These are phyloP conservation scores for Hipparchia semele DNA, from an alignment of 2,888 invertebrate species.

Conservation along the genomic window DNA sequence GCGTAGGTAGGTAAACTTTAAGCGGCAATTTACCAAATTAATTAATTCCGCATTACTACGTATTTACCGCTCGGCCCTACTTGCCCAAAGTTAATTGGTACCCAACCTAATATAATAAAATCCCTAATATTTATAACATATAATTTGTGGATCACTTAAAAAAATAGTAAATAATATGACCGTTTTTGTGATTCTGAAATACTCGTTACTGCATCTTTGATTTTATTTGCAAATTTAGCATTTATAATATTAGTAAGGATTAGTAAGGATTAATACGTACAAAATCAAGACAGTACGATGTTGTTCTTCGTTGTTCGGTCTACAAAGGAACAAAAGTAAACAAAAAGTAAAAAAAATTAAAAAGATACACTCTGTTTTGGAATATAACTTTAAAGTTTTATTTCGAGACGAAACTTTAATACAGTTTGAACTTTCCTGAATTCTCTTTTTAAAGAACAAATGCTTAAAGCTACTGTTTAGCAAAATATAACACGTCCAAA, in stretches of 20 bases:
- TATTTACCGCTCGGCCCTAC: slow-evolving; percentile 21
- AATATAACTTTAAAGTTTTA: slow-evolving; percentile 7
- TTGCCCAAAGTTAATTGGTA: slow-evolving; percentile 19
- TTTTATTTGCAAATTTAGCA: no score
- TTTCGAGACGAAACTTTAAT: slow-evolving; percentile 6
- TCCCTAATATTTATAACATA: neutral
- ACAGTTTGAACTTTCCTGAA: slow-evolving; percentile 1
- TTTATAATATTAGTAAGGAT: no score
- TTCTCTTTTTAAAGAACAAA: no score
- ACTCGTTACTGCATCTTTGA: no score
- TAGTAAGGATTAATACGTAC: no score
- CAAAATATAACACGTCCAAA: neutral
- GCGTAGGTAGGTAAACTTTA: slow-evolving; percentile 20
- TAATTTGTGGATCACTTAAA: no score
- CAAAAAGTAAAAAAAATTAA: neutral
- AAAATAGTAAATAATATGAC: no score
- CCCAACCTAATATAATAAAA: neutral
- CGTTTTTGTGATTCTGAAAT: no score
- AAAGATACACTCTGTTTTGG: neutral
- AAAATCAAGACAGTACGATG: no score
- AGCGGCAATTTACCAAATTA: slow-evolving; percentile 34
- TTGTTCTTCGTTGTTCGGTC: no score
- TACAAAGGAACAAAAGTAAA: slow-evolving; percentile 2
- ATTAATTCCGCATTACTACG: slow-evolving; percentile 28
- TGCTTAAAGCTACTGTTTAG: neutral